Base-by-base conservation (phyloP, 2,888 invertebrate species). In the Megalurothrips usitatus region DNA sequence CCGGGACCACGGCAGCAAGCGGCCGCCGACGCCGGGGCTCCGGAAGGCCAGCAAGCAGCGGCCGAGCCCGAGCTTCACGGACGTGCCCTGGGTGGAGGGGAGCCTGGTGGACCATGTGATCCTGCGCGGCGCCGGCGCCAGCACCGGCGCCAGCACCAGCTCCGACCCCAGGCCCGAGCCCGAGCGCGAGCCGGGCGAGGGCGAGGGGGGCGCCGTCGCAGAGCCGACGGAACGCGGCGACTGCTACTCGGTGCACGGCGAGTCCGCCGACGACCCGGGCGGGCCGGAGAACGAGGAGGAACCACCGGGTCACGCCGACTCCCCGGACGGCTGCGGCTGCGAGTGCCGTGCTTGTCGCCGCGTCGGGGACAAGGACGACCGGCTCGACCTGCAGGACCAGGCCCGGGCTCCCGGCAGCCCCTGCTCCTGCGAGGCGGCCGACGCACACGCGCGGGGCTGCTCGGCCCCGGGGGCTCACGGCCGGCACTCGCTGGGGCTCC, bases 1-100 rank as follows among this genome's bases (percentile, higher is more conserved):
- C 58, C 58, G n/a, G 58, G 58, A 58, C 58, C 17, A 19, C 58
- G 0, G 52, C 52, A 19, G 52, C 52, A 12, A 12, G 10, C 52
- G 52, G 52, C 58, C 58, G 58, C 17, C 12, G 58, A n/a, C 58
- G 10, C 58, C 58, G 58, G 17, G 12, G 58, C 58, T 10, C 19
- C 58, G 17, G n/a, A 68, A 68, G 68, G n/a, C 68, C 23, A 23
- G 68, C 68, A 68, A 68, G 23, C 19, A 75, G 68, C 23, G 34
- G 34, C 34, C 34, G 34, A 43, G 34, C 34, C 34, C 68, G 26
- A 26, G 23, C 68, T 75, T 75, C 68, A 75, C 68, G 68, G 68
- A 75, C 68, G 68, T 26, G 68, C 68, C 68, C 68, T 75, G 68
- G 68, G 68, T 75, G 26, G 68, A 75, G 26, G 68, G 68, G 10